Conservation (phyloP, 1,140 invertebrate species). For the Saxidomus purpurata region DNA sequence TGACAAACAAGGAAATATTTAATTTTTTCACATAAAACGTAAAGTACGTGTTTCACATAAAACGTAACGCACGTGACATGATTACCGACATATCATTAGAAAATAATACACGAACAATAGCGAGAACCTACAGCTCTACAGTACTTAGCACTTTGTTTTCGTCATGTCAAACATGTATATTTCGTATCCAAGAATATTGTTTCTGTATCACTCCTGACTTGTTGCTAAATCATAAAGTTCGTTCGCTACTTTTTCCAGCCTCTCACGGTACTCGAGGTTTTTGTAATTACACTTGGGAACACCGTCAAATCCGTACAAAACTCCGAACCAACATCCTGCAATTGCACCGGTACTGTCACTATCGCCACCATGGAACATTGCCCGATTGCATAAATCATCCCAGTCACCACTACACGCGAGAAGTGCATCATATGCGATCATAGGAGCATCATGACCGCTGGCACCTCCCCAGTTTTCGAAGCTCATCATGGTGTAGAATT, state of each 20-base stretch:
- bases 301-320: constrained; percentile 81
- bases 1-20: too few relatives aligned
- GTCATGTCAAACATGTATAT: too few relatives aligned
- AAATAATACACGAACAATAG: too few relatives aligned
- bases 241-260: constrained; percentile 63
- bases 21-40: too few relatives aligned
- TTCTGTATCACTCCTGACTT: too few relatives aligned
- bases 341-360: constrained; percentile 86
- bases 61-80: too few relatives aligned
- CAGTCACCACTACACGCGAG: constrained; percentile 78
- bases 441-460: constrained; percentile 85
- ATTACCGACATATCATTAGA: too few relatives aligned
- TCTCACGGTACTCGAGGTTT: constrained; percentile 71
- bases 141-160: too few relatives aligned
- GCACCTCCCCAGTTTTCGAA: constrained; percentile 83
- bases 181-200: too few relatives aligned
- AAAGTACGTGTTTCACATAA: too few relatives aligned
- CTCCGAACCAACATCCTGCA: constrained; percentile 84
- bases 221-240: constrained; percentile 58
- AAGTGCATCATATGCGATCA: constrained; percentile 86
- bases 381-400: constrained; percentile 81
- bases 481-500: constrained; percentile 81
- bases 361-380: constrained; percentile 85
- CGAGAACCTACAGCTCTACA: too few relatives aligned
- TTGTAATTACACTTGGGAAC: constrained; percentile 79